Evolutionary conservation across 2,888 invertebrate species (phyloP).

Genomic region (Lepidonotus clava): DNA sequence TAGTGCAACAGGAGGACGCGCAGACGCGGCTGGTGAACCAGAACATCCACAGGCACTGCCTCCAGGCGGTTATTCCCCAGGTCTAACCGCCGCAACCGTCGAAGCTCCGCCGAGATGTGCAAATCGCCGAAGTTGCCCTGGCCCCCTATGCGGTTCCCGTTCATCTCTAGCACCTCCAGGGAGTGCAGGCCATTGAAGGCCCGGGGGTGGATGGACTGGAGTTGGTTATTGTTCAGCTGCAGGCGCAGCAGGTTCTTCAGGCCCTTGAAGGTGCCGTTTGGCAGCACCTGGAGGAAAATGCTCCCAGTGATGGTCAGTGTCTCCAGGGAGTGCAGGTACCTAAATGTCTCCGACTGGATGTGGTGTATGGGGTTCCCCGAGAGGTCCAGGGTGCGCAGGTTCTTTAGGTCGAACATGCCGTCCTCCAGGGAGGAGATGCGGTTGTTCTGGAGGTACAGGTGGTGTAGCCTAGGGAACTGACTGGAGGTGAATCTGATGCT

Average conservation of each 20-base stretch:
- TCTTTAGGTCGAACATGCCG: conserved; percentile 83
- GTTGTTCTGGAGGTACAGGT: conserved; percentile 49
- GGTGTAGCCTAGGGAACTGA: conserved; percentile 45
- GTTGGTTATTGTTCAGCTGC: conserved; percentile 52
- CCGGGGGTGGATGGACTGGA: conserved; percentile 28
- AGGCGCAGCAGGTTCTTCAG: conserved; percentile 42
- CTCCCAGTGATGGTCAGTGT: conserved; percentile 40
- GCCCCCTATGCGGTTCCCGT: conserved; percentile 48
- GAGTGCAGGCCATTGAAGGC: conserved; percentile 52
- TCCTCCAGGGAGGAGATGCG: conserved; percentile 67
- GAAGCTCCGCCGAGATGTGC: conserved; percentile 13
- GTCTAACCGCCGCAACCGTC: conserved; percentile 12
- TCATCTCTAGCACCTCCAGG: conserved; percentile 53
- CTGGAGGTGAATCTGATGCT: background rate
- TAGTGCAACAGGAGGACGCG: conserved; percentile 51
- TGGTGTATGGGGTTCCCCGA: conserved; percentile 90
- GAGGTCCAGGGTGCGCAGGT: conserved; percentile 84
- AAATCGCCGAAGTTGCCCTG: conserved; percentile 49
- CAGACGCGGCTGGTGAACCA: conserved; percentile 28
- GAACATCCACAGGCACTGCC: conserved; percentile 2
- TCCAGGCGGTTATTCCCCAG: conserved; percentile 53
- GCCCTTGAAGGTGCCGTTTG: conserved; percentile 55
- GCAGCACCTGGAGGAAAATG: conserved; percentile 40
- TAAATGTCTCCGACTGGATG: conserved; percentile 44
- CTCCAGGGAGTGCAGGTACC: conserved; percentile 40